Evolutionary conservation across 2,113 vertebrate species (phyloP), one percentile per base, ranked within the genome.

Genomic region (Toxotes jaculatrix): DNA sequence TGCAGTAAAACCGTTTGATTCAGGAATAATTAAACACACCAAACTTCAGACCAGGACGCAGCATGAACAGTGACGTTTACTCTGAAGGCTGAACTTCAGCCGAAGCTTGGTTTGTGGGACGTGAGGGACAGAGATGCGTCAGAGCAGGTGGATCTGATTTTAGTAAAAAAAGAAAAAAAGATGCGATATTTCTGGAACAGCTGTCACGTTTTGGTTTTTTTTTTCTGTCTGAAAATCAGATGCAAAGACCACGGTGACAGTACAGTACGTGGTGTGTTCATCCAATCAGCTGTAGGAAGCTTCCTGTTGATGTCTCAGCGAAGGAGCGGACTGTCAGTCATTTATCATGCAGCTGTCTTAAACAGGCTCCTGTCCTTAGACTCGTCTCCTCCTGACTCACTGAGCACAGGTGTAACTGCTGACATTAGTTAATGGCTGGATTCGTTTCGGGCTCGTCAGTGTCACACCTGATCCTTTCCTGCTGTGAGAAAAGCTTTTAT

Each of bases 181-280:
- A 27, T 27, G 34, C 53, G 23, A 17, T 55, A 40, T 57, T 66
- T 57, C 19, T 60, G 2, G 57, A 60, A 36, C 31, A 23, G 40
- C 23, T 13, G 27, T 57, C 38, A 12, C 13, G 27, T 27, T 36
- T n/a, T n/a, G n/a, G n/a, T n/a, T n/a, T n/a, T n/a, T 14, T 56
- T 8, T 12, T n/a, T 12, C 36, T 7, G 21, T 55, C 56, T 66
- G 14, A 16, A 65, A 66, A 64, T n/a, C 38, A 43, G 19, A 67
- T 59, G 63, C 74, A 57, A 57, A 57, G 74, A 57, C 36, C 49
- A 16, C n/a, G 31, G 67, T 67, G 74, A 21, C 75, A 68, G 75
- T 10, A 2, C 1, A 21, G 53, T 2, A 14, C 40, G 55, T 11
- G 1, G 11, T 40, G 64, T 14, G 3, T 60, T 68, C 64, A 60